Conservation (phyloP, 2,113 vertebrate species). For the Podarcis muralis region DNA sequence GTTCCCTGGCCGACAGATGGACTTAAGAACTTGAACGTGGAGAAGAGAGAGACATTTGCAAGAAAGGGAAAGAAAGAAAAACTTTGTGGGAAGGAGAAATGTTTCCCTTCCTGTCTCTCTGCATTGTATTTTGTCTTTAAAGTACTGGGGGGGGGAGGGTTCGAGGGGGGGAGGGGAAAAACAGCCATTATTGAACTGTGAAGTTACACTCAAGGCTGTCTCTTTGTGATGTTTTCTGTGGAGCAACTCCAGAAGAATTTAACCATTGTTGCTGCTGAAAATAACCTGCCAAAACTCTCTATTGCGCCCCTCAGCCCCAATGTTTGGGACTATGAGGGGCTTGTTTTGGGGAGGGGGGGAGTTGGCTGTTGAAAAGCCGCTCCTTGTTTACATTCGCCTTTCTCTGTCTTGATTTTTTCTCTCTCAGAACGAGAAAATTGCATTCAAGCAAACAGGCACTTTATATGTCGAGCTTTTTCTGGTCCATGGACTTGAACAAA, state of each 20-base stretch:
- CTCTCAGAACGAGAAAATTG: conserved; percentile 17
- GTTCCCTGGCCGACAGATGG: conserved; percentile 7
- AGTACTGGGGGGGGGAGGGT: not conserved
- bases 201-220: conserved; percentile 17
- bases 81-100: conserved; percentile 14
- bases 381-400: not conserved
- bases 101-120: conserved; percentile 1
- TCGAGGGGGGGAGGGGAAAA: conserved; percentile 15
- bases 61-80: not conserved
- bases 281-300: conserved; percentile 12
- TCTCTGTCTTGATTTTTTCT: conserved; percentile 47
- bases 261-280: conserved; percentile 39
- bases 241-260: not conserved
- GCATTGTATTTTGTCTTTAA: not conserved
- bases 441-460: conserved; percentile 69
- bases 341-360: not conserved
- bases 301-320: not conserved
- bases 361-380: conserved; percentile 30
- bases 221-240: conserved; percentile 21
- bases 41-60: conserved; percentile 20
- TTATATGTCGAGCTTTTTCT: conserved; percentile 60
- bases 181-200: conserved; percentile 4
- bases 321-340: not conserved
- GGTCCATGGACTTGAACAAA: conserved; percentile 74
- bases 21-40: conserved; percentile 13